Base-by-base conservation (phyloP, 2,888 invertebrate genomes). In the Chorisops tibialis region DNA sequence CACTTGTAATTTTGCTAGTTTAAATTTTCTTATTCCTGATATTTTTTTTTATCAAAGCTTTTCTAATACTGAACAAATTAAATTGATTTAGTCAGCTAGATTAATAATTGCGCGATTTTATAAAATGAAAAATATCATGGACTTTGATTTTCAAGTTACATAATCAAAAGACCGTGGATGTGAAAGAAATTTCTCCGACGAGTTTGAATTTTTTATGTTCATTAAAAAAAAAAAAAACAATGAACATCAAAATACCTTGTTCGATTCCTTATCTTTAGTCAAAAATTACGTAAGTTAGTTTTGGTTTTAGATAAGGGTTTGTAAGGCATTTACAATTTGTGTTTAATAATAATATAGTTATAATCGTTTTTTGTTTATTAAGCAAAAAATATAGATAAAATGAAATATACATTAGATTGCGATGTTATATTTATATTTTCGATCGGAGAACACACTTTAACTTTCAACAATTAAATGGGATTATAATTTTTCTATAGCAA, bases 161-260 rank as follows among this genome's bases (percentile, higher is more conserved):
- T 56, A n/a, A 56, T 56, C 56, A 56, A 56, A 56, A 45, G 18
- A 56, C 22, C 41, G 41, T 49, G 61, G 61, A 61, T 61, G 51
- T 51, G 47, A 61, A 51, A 24, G 61, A 61, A 61, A 61, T 61
- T 61, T 61, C 61, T 61, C 61, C 43, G 61, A 51, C 43, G 24
- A 61, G 61, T 48, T 60, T 49, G 43, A 38, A 38, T 7, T 16
- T 14, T 41, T 12, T 47, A 48, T 21, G 59, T 59, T 48, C 49
- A 59, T 47, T 47, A 18, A 6, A n/a, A 22, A 14, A 30, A 19
- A 43, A 12, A 38, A 21, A 22, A 18, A 5, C 9, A 19, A 49
- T 48, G 48, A 59, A 48, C 39, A 9, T 16, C n/a, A 30, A 59
- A 37, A 48, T 38, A 48, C 59, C 59, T 59, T 59, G 35, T 59